Evolutionary conservation across 2,113 vertebrate genomes (phyloP), one percentile per base, ranked within the genome.

Genomic region (Platichthys flesus): DNA sequence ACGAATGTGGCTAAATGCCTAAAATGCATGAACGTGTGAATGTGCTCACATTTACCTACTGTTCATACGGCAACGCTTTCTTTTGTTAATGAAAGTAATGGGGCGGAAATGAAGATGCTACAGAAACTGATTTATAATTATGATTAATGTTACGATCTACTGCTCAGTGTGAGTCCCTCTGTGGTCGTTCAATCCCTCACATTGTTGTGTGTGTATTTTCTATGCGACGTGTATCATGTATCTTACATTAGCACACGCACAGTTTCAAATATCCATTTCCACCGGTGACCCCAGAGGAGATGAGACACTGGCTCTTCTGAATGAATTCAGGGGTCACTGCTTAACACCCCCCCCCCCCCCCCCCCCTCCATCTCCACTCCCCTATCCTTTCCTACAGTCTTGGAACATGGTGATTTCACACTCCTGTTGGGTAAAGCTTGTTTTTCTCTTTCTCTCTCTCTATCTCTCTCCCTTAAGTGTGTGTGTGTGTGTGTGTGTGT

Each of bases 341-440:
- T 75, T 72, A 74, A 61, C 70, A 59, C 81, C 75, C 1, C 9
- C 72, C 54, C 69, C 47, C 72, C 54, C 69, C 47, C 67, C 81
- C 75, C 8, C 8, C 74, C 54, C 68, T 23, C 61, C 68, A 35
- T 26, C 7, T 6, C 56, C 0, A 16, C 20, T 0, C 49, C 67
- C 23, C 67, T 37, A 18, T 23, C 37, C 0, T 47, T 16, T 5
- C 66, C 70, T 51, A 74, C 73, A 66, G 64, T 71, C 82, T 88
- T 73, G 86, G 90, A 93, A 91, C 90, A 92, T 92, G 90, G 68
- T 85, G 88, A 92, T 93, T 93, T 93, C 91, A 92, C 90, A 93
- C 90, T 90, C 76, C 68, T 91, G 88, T 92, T 90, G 87, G 88
- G 83, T 85, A 88, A 83, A 89, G 78, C 89, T 92, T 90, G 84